phyloP scores from a whole-genome alignment of 2,797 vertebrate species.

The Falco cherrug region DNA sequence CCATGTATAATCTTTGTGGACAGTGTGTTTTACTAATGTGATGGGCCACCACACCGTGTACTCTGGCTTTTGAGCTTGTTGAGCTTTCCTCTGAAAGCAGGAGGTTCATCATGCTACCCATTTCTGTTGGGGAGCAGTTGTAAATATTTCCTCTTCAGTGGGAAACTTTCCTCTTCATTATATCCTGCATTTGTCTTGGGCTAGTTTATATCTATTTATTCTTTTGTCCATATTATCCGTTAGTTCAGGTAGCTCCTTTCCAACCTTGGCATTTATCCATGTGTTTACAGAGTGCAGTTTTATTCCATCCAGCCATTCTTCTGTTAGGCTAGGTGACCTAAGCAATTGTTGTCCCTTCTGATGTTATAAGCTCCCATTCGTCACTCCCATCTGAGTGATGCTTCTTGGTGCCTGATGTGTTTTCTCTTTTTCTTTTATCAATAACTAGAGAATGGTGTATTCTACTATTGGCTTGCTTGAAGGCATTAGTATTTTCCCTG shows the following conservation, averaged over 20 bases:
- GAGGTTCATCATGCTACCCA: rapidly evolving
- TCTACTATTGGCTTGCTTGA: not conserved
- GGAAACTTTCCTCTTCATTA: not conserved
- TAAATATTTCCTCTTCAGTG: not conserved
- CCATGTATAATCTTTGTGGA: not conserved
- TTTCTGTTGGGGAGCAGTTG: not conserved
- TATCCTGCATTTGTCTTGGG: not conserved
- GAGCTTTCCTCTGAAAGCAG: not conserved
- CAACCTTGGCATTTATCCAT: not conserved
- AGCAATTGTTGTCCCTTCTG: not conserved
- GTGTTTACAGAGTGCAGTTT: not conserved
- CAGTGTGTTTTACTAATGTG: not conserved
- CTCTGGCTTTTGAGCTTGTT: not conserved
- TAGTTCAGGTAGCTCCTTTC: not conserved
- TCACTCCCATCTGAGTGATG: not conserved
- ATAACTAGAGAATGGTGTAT: not conserved
- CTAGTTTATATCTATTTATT: not conserved
- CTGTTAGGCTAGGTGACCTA: not conserved
- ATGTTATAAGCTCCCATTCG: not conserved
- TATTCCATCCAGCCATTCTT: not conserved
- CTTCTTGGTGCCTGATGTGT: not conserved
- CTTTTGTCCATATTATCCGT: not conserved
- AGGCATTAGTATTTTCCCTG: not conserved
- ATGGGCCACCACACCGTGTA: not conserved
- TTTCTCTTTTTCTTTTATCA: not conserved